phyloP scores from a whole-genome alignment of 2,797 vertebrate genomes.

The Prunella strophiata region DNA sequence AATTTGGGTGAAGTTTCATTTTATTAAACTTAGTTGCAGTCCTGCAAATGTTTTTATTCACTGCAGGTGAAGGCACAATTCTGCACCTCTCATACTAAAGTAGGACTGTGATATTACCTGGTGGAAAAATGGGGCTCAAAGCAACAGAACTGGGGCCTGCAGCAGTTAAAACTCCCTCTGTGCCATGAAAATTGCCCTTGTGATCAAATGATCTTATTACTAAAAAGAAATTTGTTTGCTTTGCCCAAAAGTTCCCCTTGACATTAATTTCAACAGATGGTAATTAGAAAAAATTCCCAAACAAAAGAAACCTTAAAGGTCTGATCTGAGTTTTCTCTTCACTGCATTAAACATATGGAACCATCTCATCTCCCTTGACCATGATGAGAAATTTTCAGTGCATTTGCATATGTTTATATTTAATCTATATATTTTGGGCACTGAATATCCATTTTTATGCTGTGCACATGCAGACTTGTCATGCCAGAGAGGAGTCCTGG shows the following conservation, averaged over 20 bases:
- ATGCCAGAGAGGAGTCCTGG: background rate
- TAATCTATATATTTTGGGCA: background rate
- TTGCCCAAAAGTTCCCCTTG: background rate
- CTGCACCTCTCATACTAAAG: background rate
- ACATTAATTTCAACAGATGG: background rate
- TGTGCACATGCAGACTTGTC: background rate
- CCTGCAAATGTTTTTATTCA: background rate
- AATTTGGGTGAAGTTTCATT: background rate
- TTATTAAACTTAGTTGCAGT: background rate
- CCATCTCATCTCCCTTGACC: background rate
- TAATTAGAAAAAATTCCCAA: background rate
- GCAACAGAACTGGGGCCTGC: background rate
- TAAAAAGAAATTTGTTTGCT: background rate
- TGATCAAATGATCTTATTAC: background rate
- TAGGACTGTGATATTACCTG: background rate
- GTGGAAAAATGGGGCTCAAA: background rate
- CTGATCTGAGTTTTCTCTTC: background rate
- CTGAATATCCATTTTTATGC: background rate
- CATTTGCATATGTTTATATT: background rate
- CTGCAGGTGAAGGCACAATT: background rate
- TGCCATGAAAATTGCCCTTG: background rate
- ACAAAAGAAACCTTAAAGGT: background rate
- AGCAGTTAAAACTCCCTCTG: background rate
- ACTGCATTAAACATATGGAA: background rate
- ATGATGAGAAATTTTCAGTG: background rate